Percentiles rank a stretch among this genome's conserved stretches.
These are phyloP conservation scores for Drosophila anomalata DNA, from an alignment of 2,888 invertebrate genomes.

Conservation along the genomic window DNA sequence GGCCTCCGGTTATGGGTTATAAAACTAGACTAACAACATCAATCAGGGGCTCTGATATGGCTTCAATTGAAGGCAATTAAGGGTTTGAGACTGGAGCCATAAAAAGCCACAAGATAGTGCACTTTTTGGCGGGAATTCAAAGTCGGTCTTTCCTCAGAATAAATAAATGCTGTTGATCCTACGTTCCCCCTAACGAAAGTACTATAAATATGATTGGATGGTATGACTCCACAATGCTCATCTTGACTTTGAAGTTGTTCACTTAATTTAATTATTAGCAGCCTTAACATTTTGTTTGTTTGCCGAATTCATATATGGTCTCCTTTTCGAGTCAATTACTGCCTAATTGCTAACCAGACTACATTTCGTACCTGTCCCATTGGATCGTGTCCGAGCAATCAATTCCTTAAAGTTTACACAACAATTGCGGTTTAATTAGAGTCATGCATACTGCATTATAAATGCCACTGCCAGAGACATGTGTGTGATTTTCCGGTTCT, in stretches of 20 bases:
- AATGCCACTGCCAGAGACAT: constrained; percentile 30
- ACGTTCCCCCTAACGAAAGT: too few species aligned
- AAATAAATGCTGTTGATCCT: background rate
- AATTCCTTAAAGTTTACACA: constrained; percentile 54
- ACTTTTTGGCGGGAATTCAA: background rate
- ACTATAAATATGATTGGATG: too few species aligned
- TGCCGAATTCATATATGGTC: constrained; percentile 15
- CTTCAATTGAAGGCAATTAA: constrained; percentile 52
- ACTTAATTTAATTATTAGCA: background rate
- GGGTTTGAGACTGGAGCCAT: constrained; percentile 11
- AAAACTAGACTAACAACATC: constrained; percentile 31
- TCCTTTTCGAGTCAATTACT: constrained; percentile 27
- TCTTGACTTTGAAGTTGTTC: too few species aligned
- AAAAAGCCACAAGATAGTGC: constrained; percentile 4
- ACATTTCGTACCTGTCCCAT: constrained; percentile 17
- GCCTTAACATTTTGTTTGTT: background rate
- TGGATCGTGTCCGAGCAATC: constrained; percentile 42
- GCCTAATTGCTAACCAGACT: constrained; percentile 28
- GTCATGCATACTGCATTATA: constrained; percentile 40
- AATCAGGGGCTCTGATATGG: constrained; percentile 35
- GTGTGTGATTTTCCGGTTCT: constrained; percentile 37
- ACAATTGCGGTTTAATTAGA: constrained; percentile 52
- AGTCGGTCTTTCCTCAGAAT: background rate
- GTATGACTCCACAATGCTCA: too few species aligned
- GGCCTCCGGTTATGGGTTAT: constrained; percentile 33